Base-by-base conservation (phyloP, 2,797 vertebrate genomes). In the Harpagifer antarcticus region DNA sequence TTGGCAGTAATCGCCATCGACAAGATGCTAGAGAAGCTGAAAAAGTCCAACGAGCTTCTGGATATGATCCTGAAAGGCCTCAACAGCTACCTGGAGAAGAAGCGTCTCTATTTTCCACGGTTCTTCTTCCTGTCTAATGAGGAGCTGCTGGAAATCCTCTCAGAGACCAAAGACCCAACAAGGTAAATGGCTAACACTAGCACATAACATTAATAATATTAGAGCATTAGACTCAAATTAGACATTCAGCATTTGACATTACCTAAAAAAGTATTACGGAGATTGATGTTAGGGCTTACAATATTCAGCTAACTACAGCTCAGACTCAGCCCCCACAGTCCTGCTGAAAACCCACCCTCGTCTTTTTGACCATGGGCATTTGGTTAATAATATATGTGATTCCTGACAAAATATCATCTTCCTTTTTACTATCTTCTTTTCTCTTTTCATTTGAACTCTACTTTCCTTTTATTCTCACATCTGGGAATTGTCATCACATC, bases 91-190 rank as follows among this genome's bases (percentile, higher is more conserved):
- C 90, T 98, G 88, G 97, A 98, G 86, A 98, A 96, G 91, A 98
- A 98, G 72, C 95, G 96, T 13, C 95, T 99, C 13, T 97, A 90
- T 81, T 98, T 98, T 52, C 96, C 97, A n/a, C 94, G 97, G 50
- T 99, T 99, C 90, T 99, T 98, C 90, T 98, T 99, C 89, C 89
- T 98, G 47, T 98, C 97, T 23, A 98, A 98, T 8, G 97, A 98
- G 50, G 97, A 99, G 86, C 94, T 98, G 61, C 95, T 98, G 75
- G 96, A 97, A 92, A 98, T 98, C 76, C 95, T 98, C 2, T 97
- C 97, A 4, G 97, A 98, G 85, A 98, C 97, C 63, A 97, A 98
- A 93, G 97, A 98, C 88, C 97, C 97, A 27, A 96, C 96, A 59
- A 94, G 96, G 97, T 97, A 93, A 81, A 69, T 2, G 7, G 23